Conservation (phyloP, 35 echinoderm and acorn worm species). For the Ophioderma brevispina region DNA sequence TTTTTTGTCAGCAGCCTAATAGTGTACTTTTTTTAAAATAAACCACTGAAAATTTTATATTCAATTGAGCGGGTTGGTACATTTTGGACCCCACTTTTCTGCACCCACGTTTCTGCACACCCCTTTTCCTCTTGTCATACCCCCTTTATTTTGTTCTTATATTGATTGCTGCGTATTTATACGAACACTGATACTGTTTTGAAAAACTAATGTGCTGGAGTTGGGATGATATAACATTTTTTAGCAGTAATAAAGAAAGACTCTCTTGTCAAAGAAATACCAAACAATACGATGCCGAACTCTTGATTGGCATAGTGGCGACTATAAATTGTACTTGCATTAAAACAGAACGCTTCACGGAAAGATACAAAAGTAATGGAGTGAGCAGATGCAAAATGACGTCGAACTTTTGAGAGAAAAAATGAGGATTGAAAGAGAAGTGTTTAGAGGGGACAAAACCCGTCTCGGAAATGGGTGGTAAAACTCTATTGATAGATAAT, state of each 20-base stretch:
- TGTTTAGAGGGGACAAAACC: slow-evolving; percentile 50
- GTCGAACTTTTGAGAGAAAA: slow-evolving; percentile 29
- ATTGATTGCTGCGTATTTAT: slow-evolving; percentile 69
- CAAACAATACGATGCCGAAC: slow-evolving; percentile 20
- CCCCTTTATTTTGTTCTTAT: slow-evolving; percentile 82
- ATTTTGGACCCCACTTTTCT: too few relatives aligned
- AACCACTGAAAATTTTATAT: too few relatives aligned
- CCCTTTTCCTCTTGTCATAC: too few relatives aligned
- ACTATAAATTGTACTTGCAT: slow-evolving; percentile 76
- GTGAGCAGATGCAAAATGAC: slow-evolving; percentile 49
- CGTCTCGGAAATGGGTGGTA: not conserved
- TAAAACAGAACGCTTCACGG: slow-evolving; percentile 74
- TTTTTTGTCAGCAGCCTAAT: too few relatives aligned
- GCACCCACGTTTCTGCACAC: too few relatives aligned
- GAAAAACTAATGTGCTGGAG: slow-evolving; percentile 85
- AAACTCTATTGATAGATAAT: slow-evolving; percentile 12
- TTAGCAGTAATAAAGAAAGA: slow-evolving; percentile 60
- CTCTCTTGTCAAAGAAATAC: slow-evolving; percentile 28
- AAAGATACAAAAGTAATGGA: slow-evolving; percentile 74
- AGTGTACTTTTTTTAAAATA: too few relatives aligned
- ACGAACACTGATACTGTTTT: slow-evolving; percentile 57
- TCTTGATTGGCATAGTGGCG: slow-evolving; percentile 73
- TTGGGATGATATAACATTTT: slow-evolving; percentile 57
- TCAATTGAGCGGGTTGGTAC: too few relatives aligned
- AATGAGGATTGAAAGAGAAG: slow-evolving; percentile 9